phyloP scores from a whole-genome alignment of 1,140 invertebrate species.

The Drosophila bocki region DNA sequence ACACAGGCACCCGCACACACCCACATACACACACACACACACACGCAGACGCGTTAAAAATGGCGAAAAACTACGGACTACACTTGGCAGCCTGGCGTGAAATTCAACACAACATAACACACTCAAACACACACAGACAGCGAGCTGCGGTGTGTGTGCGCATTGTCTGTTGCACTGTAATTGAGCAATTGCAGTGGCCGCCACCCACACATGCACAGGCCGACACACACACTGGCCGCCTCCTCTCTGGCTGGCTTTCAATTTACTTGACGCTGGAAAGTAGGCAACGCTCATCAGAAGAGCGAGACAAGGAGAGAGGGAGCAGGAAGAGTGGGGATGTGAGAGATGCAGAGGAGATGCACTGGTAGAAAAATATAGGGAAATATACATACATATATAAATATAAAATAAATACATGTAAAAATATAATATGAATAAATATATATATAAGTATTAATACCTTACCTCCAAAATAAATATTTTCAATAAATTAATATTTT shows the following conservation, averaged over 20 bases:
- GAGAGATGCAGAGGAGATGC: background rate
- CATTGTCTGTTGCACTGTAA: slow-evolving; percentile 71
- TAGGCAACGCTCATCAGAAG: slow-evolving; percentile 65
- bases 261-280: slow-evolving; percentile 68
- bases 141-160: slow-evolving; percentile 38
- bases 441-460: background rate
- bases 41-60: slow-evolving; percentile 72
- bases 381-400: too few species aligned
- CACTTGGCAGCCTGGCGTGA: slow-evolving; percentile 80
- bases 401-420: too few species aligned
- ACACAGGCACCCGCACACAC: slow-evolving; percentile 37
- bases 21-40: slow-evolving; percentile 14
- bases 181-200: slow-evolving; percentile 75
- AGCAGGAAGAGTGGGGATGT: background rate
- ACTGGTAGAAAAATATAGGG: background rate
- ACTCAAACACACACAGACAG: slow-evolving; percentile 28
- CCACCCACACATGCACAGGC: slow-evolving; percentile 33
- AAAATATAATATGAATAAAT: too few species aligned
- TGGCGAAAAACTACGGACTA: slow-evolving; percentile 81
- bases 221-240: slow-evolving; percentile 5
- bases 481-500: background rate
- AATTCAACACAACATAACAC: slow-evolving; percentile 79
- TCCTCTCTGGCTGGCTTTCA: slow-evolving; percentile 19
- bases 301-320: background rate
- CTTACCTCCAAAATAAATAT: background rate